Evolutionary conservation across 1,140 invertebrate genomes (phyloP).

Genomic region (Cotesia typhae): DNA sequence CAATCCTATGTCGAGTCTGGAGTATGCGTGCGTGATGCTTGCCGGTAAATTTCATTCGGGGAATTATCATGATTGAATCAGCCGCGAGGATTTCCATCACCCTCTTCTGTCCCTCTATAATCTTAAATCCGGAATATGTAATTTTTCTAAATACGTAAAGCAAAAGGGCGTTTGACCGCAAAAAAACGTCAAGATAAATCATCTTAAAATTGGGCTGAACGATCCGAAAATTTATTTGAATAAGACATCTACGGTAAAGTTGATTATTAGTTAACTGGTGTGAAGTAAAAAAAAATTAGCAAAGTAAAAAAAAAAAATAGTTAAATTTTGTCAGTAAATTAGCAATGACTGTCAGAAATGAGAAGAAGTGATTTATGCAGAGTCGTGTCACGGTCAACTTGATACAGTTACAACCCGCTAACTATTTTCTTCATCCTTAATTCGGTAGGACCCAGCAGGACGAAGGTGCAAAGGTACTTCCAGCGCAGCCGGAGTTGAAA

Average conservation of each 20-base stretch:
- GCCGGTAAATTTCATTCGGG: constrained; percentile 65
- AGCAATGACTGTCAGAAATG: constrained; percentile 16
- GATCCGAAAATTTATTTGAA: no score
- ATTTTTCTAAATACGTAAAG: constrained; percentile 2
- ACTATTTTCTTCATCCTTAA: constrained; percentile 42
- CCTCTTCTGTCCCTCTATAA: constrained; percentile 12
- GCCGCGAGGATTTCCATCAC: constrained; percentile 44
- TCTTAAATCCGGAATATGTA: not conserved
- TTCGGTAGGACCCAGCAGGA: constrained; percentile 13
- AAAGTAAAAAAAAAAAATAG: not conserved
- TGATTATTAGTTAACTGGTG: no score
- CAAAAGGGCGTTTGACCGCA: not conserved
- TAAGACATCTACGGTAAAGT: no score
- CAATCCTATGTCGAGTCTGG: constrained; percentile 31
- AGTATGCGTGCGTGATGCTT: constrained; percentile 60
- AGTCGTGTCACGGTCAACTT: constrained; percentile 62
- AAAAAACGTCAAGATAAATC: no score
- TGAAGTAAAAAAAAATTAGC: no score
- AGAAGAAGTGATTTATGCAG: constrained; percentile 59
- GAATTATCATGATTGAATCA: constrained; percentile 68
- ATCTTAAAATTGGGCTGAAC: no score
- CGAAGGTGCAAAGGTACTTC: not conserved
- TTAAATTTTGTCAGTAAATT: not conserved
- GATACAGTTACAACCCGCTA: constrained; percentile 63
- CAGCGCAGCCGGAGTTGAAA: not conserved